Evolutionary conservation across 2,797 vertebrate species (phyloP).

Genomic region (Pogonophryne albipinna): DNA sequence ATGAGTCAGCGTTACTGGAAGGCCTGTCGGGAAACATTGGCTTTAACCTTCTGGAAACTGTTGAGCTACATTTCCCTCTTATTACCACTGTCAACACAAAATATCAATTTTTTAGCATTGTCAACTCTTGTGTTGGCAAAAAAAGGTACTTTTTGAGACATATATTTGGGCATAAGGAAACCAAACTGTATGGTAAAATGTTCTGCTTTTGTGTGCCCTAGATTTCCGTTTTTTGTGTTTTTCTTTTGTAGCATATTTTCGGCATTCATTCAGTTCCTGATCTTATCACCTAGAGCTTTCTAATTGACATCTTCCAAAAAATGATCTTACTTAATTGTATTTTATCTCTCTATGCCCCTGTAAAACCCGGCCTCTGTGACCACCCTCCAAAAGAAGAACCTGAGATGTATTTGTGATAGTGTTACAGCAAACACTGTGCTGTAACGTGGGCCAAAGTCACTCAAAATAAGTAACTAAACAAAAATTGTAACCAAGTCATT

Average conservation of each 20-base stretch:
- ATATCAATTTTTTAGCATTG: neutral
- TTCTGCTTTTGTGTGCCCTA: neutral
- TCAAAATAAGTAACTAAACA: too few relatives aligned
- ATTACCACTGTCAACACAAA: neutral
- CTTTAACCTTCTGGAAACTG: slow-evolving; percentile 18
- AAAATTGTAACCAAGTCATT: too few relatives aligned
- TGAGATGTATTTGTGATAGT: too few relatives aligned
- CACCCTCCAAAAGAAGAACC: too few relatives aligned
- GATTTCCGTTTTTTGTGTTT: neutral
- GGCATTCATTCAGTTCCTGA: neutral
- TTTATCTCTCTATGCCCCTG: neutral
- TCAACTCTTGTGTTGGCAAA: neutral
- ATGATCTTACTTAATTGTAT: neutral
- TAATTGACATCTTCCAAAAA: neutral
- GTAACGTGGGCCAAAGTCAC: too few relatives aligned
- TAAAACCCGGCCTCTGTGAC: too few relatives aligned
- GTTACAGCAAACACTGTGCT: too few relatives aligned
- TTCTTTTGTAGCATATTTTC: neutral
- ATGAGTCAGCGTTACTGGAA: slow-evolving; percentile 55
- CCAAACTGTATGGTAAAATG: neutral
- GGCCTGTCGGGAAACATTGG: neutral
- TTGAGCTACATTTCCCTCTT: slow-evolving; percentile 20
- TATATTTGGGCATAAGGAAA: slow-evolving; percentile 12
- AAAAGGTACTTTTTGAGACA: slow-evolving; percentile 12
- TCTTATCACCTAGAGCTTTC: neutral